Conservation (phyloP, 2,113 vertebrate genomes). For the Brachyhypopomus occidentalis region DNA sequence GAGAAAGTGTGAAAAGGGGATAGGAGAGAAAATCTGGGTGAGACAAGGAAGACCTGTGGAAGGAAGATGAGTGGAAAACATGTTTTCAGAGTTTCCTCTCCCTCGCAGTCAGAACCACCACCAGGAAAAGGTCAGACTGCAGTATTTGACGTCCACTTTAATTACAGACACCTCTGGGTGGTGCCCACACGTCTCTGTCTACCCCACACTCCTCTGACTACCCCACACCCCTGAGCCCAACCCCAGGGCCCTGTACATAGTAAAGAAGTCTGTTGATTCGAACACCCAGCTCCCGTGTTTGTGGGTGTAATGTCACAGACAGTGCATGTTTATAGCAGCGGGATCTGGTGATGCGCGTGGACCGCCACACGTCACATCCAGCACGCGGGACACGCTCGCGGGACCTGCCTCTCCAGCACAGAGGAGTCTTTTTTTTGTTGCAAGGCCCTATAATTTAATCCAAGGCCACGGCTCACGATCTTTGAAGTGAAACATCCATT, state of each 20-base stretch:
- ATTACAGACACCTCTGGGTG: conserved; percentile 24
- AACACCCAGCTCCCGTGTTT: background rate
- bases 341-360: conserved; percentile 9
- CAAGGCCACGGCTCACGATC: conserved; percentile 9
- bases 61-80: conserved; percentile 41
- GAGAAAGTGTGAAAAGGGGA: background rate
- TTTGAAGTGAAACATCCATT: conserved; percentile 23
- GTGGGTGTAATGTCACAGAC: conserved; percentile 49
- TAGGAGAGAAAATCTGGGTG: background rate
- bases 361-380: no score
- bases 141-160: conserved; percentile 47
- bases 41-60: background rate
- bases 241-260: background rate
- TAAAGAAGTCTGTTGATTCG: background rate
- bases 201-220: background rate
- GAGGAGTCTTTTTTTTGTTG: background rate
- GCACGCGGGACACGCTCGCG: no score
- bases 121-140: conserved; percentile 59
- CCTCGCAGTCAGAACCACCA: conserved; percentile 34
- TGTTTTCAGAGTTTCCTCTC: conserved; percentile 41
- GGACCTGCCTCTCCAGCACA: no score
- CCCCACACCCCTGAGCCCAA: background rate
- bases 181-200: background rate
- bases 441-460: conserved; percentile 20
- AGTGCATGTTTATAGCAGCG: conserved; percentile 64